Percentiles rank a stretch among this genome's conserved stretches.
Conservation (phyloP, 2,797 vertebrate species). For the Siniperca obscura region DNA sequence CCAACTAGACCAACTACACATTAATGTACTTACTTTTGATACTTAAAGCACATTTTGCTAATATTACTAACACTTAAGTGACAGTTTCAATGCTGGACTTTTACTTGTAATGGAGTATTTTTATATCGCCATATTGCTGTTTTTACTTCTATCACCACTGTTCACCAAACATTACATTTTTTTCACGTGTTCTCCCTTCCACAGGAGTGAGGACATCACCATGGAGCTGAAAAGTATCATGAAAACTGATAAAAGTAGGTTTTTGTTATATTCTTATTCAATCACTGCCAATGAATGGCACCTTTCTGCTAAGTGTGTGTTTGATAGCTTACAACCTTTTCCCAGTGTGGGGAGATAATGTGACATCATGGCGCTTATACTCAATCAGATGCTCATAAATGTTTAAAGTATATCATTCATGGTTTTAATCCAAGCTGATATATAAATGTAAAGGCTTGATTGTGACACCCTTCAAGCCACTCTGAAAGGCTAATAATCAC, state of each 20-base stretch:
- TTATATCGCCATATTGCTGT: background rate
- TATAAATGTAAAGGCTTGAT: background rate
- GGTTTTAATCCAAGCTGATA: background rate
- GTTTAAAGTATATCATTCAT: background rate
- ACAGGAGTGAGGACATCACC: conserved; percentile 30
- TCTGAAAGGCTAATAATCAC: background rate
- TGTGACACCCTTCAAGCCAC: background rate
- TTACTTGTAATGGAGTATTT: background rate
- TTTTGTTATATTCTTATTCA: background rate
- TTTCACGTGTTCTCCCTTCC: background rate
- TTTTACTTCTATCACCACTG: background rate
- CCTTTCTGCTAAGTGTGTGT: background rate
- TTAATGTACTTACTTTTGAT: background rate
- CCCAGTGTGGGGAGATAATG: background rate
- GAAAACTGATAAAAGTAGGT: conserved; percentile 77
- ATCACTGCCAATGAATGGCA: background rate
- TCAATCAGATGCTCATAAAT: background rate
- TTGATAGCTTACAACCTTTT: background rate
- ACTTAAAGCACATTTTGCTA: background rate
- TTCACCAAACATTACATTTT: background rate
- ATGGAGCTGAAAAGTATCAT: conserved; percentile 81
- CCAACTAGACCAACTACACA: background rate
- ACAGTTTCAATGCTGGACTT: background rate
- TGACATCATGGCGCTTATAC: background rate
- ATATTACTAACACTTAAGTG: background rate